These are phyloP conservation scores for Harmothoe impar DNA, from an alignment of 2,888 invertebrate species.

Conservation along the genomic window DNA sequence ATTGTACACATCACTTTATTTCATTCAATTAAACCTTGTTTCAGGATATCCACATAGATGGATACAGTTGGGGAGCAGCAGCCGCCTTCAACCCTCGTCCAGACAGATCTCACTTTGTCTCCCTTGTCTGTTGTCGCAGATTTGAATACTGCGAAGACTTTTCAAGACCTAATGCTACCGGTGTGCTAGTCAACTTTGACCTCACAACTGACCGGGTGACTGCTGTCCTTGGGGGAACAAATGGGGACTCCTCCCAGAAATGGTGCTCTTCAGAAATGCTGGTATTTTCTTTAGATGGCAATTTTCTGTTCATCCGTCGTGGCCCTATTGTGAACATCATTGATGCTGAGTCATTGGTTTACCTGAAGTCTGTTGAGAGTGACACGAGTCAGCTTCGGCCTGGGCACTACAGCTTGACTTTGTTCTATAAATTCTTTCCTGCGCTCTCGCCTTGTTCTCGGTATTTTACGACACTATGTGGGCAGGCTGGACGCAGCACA, in stretches of 20 bases:
- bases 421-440: constrained; percentile 7
- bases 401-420: not conserved
- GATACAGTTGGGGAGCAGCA: not conserved
- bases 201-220: not conserved
- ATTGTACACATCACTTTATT: not conserved
- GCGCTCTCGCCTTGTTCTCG: not conserved
- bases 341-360: not conserved
- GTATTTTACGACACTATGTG: not conserved
- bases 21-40: not conserved
- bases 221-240: not conserved
- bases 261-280: constrained; percentile 6
- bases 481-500: not conserved
- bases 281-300: not conserved
- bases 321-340: not conserved
- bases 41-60: not conserved
- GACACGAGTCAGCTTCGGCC: not conserved
- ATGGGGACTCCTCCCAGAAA: not conserved
- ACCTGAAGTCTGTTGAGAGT: not conserved
- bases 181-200: constrained; percentile 7
- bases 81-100: not conserved
- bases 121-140: constrained; percentile 3
- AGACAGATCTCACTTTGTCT: not conserved
- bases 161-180: not conserved
- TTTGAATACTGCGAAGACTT: not conserved
- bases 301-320: not conserved